phyloP scores from a whole-genome alignment of 2,113 vertebrate genomes.

The Carassius gibelio region DNA sequence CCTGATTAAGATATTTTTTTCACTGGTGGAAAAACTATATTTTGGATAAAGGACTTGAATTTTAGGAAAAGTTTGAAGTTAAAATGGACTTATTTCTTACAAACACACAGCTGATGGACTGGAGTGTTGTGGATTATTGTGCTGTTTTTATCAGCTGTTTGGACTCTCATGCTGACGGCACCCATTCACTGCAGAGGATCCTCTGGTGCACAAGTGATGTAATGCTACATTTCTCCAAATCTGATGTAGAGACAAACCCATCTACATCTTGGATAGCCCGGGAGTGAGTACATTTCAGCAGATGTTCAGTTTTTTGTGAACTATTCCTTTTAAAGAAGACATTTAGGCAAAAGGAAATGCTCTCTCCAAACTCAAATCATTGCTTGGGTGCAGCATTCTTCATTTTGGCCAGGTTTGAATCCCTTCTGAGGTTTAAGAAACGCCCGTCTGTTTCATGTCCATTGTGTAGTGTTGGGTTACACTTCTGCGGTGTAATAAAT shows the following conservation, averaged over 20 bases:
- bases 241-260: neutral
- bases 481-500: conserved; percentile 73
- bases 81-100: neutral
- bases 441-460: conserved; percentile 11
- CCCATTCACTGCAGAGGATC: neutral
- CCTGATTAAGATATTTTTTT: neutral
- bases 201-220: too few species aligned
- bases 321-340: neutral
- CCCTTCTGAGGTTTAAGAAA: neutral
- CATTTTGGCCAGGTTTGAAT: neutral
- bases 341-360: neutral
- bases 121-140: neutral
- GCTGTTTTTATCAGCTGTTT: neutral
- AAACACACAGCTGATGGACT: neutral
- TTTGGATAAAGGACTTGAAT: too few species aligned
- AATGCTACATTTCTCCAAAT: neutral
- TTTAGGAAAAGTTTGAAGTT: neutral
- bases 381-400: neutral
- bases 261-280: too few species aligned
- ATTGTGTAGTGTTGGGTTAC: neutral
- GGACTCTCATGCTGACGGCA: neutral
- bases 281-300: neutral
- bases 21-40: neutral
- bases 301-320: neutral
- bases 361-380: neutral